Evolutionary conservation across 23 tunicate genomes (phyloP).

Genomic region (Halocynthia aurantium): DNA sequence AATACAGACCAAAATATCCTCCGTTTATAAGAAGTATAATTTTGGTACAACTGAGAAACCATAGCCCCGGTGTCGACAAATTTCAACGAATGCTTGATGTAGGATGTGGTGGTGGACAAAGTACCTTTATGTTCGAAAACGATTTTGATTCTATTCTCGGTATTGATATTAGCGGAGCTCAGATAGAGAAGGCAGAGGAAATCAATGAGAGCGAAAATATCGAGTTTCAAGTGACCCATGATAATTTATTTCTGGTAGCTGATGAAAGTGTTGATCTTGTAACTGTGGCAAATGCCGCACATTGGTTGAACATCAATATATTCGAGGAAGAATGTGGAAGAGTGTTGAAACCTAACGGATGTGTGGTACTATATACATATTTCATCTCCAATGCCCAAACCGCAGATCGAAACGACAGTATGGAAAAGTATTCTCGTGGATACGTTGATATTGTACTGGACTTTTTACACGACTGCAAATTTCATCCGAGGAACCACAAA

Average conservation of each 20-base stretch:
- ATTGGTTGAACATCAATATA: neutral
- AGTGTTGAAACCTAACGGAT: slow-evolving; percentile 4
- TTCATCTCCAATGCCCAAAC: too few species aligned
- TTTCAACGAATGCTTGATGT: neutral
- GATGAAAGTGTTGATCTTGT: neutral
- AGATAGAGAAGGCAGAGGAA: neutral
- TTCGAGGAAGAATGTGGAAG: neutral
- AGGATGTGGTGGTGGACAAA: slow-evolving; percentile 7
- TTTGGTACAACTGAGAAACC: neutral
- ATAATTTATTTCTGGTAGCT: neutral
- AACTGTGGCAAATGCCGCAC: neutral
- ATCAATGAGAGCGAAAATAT: neutral
- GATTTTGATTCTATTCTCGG: neutral
- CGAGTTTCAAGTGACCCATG: neutral
- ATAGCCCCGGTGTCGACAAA: neutral
- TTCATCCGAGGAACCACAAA: too few species aligned
- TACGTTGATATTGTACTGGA: too few species aligned
- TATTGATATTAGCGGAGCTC: slow-evolving; percentile 1
- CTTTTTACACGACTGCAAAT: too few species aligned
- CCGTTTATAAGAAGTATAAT: neutral
- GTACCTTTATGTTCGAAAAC: neutral
- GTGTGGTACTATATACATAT: neutral
- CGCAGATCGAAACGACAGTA: too few species aligned
- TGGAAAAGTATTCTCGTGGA: too few species aligned
- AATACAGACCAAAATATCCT: neutral